Conservation (phyloP, 2,888 invertebrate species). For the Euzetes globulus region DNA sequence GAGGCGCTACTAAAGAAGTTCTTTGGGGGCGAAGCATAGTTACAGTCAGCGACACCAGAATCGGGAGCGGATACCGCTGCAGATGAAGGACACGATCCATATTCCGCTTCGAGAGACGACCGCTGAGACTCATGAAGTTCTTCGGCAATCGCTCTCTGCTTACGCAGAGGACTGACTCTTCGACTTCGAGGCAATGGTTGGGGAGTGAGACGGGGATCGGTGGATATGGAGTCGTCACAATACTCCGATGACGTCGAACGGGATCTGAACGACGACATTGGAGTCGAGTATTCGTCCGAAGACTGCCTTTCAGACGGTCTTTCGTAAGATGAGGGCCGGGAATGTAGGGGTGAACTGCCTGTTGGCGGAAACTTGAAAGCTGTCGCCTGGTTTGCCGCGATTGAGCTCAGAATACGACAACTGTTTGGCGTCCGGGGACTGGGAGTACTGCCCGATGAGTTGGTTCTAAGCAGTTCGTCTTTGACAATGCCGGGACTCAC, state of each 20-base stretch:
- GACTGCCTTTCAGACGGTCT: conserved; percentile 16
- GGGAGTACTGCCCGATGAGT: conserved; percentile 19
- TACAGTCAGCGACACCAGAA: conserved; percentile 17
- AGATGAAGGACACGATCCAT: not conserved
- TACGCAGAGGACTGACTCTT: conserved; percentile 38
- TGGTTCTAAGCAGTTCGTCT: not conserved
- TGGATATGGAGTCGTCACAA: conserved; percentile 32
- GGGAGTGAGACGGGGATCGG: conserved; percentile 8
- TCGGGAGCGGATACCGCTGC: not conserved
- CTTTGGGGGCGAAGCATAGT: conserved; percentile 7
- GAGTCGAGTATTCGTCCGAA: conserved; percentile 34
- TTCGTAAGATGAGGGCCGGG: not conserved
- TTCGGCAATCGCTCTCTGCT: conserved; percentile 40
- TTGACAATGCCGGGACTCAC: not conserved
- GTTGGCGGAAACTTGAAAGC: conserved; percentile 35
- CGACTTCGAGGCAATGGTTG: conserved; percentile 34
- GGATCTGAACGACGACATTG: conserved; percentile 32
- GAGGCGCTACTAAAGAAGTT: conserved; percentile 1
- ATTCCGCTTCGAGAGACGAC: conserved; percentile 16
- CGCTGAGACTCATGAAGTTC: conserved; percentile 10
- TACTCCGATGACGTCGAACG: conserved; percentile 40
- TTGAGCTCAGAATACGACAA: conserved; percentile 28
- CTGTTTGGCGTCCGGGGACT: conserved; percentile 33
- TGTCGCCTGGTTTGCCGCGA: conserved; percentile 29
- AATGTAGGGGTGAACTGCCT: conserved; percentile 22